Percentiles rank a stretch among this genome's conserved stretches.
Evolutionary conservation across 2,113 vertebrate genomes (phyloP).

Genomic region (Hymenochirus boettgeri): DNA sequence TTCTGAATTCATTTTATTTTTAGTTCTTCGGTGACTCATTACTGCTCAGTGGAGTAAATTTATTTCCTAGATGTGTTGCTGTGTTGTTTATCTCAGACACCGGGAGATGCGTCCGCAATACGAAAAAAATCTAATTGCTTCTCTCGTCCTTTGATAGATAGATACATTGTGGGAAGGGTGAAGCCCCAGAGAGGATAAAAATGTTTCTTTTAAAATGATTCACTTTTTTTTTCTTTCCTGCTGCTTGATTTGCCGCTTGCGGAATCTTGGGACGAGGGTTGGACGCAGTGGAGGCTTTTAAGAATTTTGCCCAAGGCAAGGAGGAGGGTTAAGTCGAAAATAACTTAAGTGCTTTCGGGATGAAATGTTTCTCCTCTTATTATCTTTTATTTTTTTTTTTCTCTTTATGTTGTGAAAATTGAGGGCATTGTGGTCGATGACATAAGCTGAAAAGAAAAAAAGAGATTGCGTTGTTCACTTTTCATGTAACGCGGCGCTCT

Average conservation of each 20-base stretch:
- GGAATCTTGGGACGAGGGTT: not conserved
- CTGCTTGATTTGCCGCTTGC: not conserved
- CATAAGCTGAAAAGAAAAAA: not conserved
- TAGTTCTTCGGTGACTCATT: not conserved
- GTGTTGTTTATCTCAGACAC: not conserved
- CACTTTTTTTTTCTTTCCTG: not conserved
- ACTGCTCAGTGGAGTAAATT: not conserved
- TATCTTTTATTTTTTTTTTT: too few relatives aligned
- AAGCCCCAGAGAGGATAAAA: not conserved
- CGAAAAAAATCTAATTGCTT: slow-evolving; percentile 4
- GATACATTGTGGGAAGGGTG: not conserved
- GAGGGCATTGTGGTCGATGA: not conserved
- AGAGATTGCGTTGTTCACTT: not conserved
- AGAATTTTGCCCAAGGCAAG: not conserved
- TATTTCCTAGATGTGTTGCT: not conserved
- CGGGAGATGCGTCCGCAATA: not conserved
- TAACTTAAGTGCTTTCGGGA: not conserved
- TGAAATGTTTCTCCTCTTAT: not conserved
- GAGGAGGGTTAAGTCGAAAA: not conserved
- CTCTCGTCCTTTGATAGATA: not conserved
- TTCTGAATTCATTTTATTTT: not conserved
- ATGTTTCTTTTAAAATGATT: not conserved
- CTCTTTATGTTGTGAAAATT: not conserved
- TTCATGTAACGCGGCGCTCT: too few relatives aligned
- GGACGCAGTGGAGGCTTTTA: not conserved